Percentiles rank a stretch among this genome's conserved stretches.
These are phyloP conservation scores for Strigamia transsilvanica DNA, from an alignment of 2,888 invertebrate genomes.

Conservation along the genomic window DNA sequence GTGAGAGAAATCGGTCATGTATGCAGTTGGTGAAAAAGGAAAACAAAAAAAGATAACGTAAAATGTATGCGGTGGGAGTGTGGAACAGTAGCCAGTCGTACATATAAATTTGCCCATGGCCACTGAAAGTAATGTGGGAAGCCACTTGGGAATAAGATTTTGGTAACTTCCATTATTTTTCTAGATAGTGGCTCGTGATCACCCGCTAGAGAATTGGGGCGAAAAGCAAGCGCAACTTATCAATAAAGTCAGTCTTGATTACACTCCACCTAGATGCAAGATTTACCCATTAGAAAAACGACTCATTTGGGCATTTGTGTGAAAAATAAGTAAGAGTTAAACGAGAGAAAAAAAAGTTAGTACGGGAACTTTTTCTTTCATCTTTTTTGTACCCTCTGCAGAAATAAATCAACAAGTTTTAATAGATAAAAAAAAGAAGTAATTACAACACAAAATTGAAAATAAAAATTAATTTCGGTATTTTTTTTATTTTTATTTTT, in stretches of 20 bases:
- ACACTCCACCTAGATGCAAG: constrained; percentile 52
- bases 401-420: constrained; percentile 13
- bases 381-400: not conserved
- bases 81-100: constrained; percentile 44
- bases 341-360: constrained; percentile 23
- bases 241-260: constrained; percentile 53
- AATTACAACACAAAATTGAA: not conserved
- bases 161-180: constrained; percentile 36
- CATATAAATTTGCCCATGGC: constrained; percentile 48
- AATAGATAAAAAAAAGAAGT: not conserved
- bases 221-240: constrained; percentile 51
- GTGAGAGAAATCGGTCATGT: constrained; percentile 24
- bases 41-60: not conserved
- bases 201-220: constrained; percentile 44
- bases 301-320: constrained; percentile 50
- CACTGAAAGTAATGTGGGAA: constrained; percentile 40
- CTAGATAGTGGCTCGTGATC: constrained; percentile 52
- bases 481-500: not conserved
- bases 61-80: constrained; percentile 21
- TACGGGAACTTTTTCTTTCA: not conserved
- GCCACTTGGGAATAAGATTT: constrained; percentile 36
- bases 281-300: constrained; percentile 53
- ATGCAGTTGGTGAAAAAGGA: constrained; percentile 22
- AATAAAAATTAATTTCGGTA: not conserved
- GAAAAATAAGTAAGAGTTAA: constrained; percentile 46